A percentile compares a stretch with the other conserved stretches of the same genome.
Conservation (phyloP, 2,797 vertebrate species). For the Scleropages formosus region DNA sequence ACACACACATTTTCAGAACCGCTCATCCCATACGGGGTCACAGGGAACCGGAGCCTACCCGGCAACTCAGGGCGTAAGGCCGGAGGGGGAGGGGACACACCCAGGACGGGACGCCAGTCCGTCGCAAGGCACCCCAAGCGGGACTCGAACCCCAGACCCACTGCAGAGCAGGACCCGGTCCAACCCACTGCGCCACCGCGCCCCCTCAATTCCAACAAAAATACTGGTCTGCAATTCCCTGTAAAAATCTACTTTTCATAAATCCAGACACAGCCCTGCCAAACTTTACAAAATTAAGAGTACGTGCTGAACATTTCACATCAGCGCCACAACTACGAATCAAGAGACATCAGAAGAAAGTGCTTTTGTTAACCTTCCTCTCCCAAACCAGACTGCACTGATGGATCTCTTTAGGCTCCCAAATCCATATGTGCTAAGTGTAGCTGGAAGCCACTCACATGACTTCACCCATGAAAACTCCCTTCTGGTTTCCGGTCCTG, state of each 20-base stretch:
- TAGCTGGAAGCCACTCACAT: neutral
- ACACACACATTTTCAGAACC: too few species aligned
- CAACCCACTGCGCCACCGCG: too few species aligned
- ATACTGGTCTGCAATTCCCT: neutral
- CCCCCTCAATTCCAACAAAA: too few species aligned
- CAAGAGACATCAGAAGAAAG: neutral
- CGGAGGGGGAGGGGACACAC: too few species aligned
- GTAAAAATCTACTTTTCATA: neutral
- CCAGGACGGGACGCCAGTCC: too few species aligned
- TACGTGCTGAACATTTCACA: neutral
- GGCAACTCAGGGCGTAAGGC: too few species aligned
- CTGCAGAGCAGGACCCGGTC: too few species aligned
- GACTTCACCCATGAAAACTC: constrained; percentile 32
- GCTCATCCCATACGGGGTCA: too few species aligned
- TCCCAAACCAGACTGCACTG: neutral
- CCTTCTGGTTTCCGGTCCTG: constrained; percentile 33
- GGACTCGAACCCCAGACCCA: too few species aligned
- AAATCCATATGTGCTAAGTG: constrained; percentile 26
- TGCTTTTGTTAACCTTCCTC: neutral
- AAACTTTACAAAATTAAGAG: neutral
- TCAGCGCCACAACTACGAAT: neutral
- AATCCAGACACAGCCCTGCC: neutral
- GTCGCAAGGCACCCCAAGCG: too few species aligned
- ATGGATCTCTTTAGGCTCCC: neutral
- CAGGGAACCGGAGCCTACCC: too few species aligned